These are phyloP conservation scores for Mactromeris polynyma DNA, from an alignment of 2,888 invertebrate species.

Conservation along the genomic window DNA sequence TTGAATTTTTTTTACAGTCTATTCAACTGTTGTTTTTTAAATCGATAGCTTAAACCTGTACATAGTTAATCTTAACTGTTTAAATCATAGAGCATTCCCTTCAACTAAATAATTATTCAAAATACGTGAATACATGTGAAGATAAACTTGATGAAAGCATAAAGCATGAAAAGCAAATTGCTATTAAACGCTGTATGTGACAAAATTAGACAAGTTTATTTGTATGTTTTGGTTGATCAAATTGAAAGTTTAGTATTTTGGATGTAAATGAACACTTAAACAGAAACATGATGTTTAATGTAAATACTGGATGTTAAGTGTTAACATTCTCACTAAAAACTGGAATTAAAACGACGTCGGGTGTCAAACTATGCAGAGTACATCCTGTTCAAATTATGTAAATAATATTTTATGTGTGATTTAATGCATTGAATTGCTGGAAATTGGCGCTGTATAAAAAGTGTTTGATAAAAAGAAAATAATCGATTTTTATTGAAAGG, in stretches of 20 bases:
- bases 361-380: neutral
- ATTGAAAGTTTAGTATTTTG: neutral
- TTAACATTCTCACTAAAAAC: neutral
- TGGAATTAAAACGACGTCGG: neutral
- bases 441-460: neutral
- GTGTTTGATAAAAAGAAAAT: neutral
- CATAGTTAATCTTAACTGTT: too few relatives aligned
- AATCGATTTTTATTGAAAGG: conserved; percentile 12
- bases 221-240: neutral
- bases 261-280: neutral
- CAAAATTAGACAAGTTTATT: neutral
- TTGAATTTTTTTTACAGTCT: too few relatives aligned
- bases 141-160: neutral
- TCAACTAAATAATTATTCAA: too few relatives aligned
- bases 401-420: neutral
- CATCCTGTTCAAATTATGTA: neutral
- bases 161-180: neutral
- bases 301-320: neutral
- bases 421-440: neutral
- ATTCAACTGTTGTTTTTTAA: too few relatives aligned
- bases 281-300: neutral
- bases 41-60: too few relatives aligned
- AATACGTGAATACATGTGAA: too few relatives aligned
- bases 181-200: neutral
- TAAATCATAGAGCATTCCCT: too few relatives aligned